Conservation (phyloP, 2,888 invertebrate species). For the Tetragnatha montana region DNA sequence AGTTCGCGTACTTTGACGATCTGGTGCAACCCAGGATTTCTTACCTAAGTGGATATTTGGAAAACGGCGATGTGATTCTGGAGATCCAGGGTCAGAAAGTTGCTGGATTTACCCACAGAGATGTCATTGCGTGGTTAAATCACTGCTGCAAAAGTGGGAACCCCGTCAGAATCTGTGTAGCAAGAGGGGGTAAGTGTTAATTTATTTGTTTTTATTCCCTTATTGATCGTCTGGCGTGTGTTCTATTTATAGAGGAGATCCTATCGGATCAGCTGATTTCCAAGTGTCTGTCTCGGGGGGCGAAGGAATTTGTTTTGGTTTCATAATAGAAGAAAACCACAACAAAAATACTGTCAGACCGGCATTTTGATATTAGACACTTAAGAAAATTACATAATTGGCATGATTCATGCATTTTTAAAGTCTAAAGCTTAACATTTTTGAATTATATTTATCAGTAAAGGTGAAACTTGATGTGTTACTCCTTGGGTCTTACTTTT, state of each 20-base stretch:
- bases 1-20: slow-evolving; percentile 76
- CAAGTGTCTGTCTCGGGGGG: too few species aligned
- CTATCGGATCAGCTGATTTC: slow-evolving; percentile 23
- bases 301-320: too few species aligned
- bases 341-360: too few species aligned
- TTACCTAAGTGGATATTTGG: slow-evolving; percentile 57
- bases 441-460: too few species aligned
- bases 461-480: too few species aligned
- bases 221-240: slow-evolving; percentile 12
- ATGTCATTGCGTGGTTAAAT: slow-evolving; percentile 75
- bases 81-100: slow-evolving; percentile 80
- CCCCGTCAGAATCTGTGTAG: slow-evolving; percentile 79
- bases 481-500: too few species aligned
- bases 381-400: too few species aligned
- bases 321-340: too few species aligned
- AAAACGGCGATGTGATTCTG: slow-evolving; percentile 77
- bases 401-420: too few species aligned
- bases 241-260: slow-evolving; percentile 25
- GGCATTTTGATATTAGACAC: too few species aligned
- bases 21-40: slow-evolving; percentile 73
- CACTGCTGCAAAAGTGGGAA: slow-evolving; percentile 76
- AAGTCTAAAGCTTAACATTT: too few species aligned
- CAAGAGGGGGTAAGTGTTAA: slow-evolving; percentile 77
- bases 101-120: slow-evolving; percentile 79
- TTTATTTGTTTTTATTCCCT: slow-evolving; percentile 10